Evolutionary conservation across 2,888 invertebrate species (phyloP).

Genomic region (Pocota personata): DNA sequence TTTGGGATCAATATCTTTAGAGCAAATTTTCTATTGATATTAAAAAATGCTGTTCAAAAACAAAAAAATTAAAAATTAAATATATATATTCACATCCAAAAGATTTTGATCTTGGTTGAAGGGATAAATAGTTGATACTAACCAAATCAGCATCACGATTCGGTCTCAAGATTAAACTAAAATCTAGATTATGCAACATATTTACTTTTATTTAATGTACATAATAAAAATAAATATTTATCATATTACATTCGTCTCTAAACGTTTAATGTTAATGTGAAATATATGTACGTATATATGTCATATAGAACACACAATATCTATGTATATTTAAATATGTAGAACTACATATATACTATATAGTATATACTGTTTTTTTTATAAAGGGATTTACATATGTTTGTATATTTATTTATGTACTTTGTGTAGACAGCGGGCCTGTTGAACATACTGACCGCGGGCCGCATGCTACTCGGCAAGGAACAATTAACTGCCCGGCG

Average conservation of each 20-base stretch:
- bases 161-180: slow-evolving; percentile 25
- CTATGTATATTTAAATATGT: background rate
- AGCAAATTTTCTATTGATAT: background rate
- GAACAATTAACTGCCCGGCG: too few species aligned
- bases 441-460: too few species aligned
- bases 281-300: background rate
- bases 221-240: background rate
- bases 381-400: too few species aligned
- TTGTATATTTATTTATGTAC: too few species aligned
- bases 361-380: too few species aligned
- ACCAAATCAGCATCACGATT: slow-evolving; percentile 39
- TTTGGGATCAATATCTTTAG: slow-evolving; percentile 70
- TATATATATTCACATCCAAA: slow-evolving; percentile 48
- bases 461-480: too few species aligned
- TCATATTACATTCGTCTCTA: background rate
- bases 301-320: too few species aligned
- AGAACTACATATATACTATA: background rate
- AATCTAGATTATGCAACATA: slow-evolving; percentile 48
- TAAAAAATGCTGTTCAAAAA: background rate
- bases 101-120: slow-evolving; percentile 53
- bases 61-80: background rate
- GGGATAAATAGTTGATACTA: slow-evolving; percentile 68
- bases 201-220: slow-evolving; percentile 15
- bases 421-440: too few species aligned
- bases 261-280: background rate